phyloP scores from a whole-genome alignment of 92 coral and sea anemone species.

The Phenganax subtilis region DNA sequence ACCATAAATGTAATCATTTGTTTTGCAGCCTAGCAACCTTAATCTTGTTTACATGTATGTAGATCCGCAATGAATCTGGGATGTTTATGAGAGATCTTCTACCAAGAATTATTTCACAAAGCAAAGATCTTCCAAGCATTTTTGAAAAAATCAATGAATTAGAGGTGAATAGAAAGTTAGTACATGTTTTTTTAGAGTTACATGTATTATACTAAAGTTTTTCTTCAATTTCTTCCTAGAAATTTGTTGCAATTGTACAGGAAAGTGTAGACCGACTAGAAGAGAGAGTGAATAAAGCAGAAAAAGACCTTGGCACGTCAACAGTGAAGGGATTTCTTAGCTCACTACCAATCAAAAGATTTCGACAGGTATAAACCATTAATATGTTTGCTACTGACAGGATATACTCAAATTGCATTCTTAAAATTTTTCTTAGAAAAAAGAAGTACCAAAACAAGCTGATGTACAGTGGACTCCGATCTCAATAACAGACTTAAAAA shows the following conservation, averaged over 20 bases:
- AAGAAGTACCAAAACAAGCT: slow-evolving; percentile 20
- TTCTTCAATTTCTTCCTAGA: slow-evolving; percentile 41
- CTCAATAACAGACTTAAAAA: slow-evolving; percentile 24
- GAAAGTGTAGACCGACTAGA: slow-evolving; percentile 77
- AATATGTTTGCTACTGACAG: not conserved
- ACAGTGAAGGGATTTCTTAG: slow-evolving; percentile 76
- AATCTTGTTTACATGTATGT: not conserved
- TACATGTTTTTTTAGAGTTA: not conserved
- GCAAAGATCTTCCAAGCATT: slow-evolving; percentile 78
- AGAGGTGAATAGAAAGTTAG: slow-evolving; percentile 52
- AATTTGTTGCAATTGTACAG: slow-evolving; percentile 66
- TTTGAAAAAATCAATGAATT: slow-evolving; percentile 84
- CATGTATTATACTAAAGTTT: not conserved
- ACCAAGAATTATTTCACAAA: slow-evolving; percentile 68
- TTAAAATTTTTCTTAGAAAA: not conserved
- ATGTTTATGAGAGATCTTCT: slow-evolving; percentile 63
- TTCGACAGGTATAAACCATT: slow-evolving; percentile 60
- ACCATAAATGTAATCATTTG: not conserved
- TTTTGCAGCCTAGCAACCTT: not conserved
- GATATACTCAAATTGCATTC: not conserved
- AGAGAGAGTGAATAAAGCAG: slow-evolving; percentile 73
- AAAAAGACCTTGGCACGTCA: slow-evolving; percentile 74
- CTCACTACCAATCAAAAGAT: slow-evolving; percentile 74
- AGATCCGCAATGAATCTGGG: slow-evolving; percentile 92
- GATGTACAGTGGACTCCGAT: slow-evolving; percentile 37